A percentile compares a stretch with the other conserved stretches of the same genome.
phyloP scores from a whole-genome alignment of 1,140 invertebrate genomes.

The Drosophila elegans region DNA sequence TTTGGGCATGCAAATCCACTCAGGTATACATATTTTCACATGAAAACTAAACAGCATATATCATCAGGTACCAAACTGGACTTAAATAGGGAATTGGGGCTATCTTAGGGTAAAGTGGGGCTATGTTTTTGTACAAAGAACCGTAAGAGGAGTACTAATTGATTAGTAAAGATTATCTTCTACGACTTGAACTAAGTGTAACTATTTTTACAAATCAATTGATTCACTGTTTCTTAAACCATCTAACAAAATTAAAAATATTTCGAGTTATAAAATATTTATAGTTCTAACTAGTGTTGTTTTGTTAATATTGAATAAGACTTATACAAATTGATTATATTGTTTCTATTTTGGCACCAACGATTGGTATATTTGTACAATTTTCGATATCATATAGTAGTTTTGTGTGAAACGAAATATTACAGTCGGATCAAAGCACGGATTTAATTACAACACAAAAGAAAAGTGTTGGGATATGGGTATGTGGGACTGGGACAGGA shows the following conservation, averaged over 20 bases:
- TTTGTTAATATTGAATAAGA: too few relatives aligned
- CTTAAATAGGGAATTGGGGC: constrained; percentile 2
- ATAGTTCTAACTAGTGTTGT: background rate
- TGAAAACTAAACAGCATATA: constrained; percentile 79
- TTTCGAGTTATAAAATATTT: background rate
- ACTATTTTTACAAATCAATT: too few relatives aligned
- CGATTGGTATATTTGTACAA: constrained; percentile 1
- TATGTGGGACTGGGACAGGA: background rate
- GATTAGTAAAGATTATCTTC: background rate
- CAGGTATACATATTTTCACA: constrained; percentile 55
- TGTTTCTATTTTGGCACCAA: background rate
- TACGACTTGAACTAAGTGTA: background rate
- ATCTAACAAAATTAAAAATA: background rate
- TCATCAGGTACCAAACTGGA: constrained; percentile 72
- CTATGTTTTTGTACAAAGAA: background rate
- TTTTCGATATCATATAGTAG: background rate
- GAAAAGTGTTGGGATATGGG: constrained; percentile 5
- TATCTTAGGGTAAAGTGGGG: background rate
- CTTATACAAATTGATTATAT: too few relatives aligned
- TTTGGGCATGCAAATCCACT: constrained; percentile 47
- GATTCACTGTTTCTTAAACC: too few relatives aligned
- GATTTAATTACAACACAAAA: constrained; percentile 54
- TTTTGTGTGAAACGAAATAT: constrained; percentile 13
- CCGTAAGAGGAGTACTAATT: too few relatives aligned
- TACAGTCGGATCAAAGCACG: constrained; percentile 48